Base-by-base conservation (phyloP, 1,140 invertebrate species). In the Drosophila ambigua region DNA sequence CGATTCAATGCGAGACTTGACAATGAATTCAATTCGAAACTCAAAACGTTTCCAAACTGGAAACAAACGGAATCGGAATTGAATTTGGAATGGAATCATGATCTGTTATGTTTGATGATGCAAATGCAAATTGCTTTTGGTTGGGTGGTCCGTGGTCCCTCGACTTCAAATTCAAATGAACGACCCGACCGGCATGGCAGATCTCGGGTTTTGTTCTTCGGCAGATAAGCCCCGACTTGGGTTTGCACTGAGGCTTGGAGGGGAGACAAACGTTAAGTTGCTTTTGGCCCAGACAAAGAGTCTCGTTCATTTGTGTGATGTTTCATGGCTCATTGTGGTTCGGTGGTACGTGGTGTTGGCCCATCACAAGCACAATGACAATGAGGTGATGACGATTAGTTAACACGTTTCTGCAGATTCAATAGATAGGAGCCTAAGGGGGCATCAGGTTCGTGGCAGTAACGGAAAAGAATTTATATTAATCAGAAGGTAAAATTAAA, bases 81-180 rank as follows among this genome's bases (percentile, higher is more conserved):
- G 41, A 31, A 52, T 35, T 35, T 2, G 44, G 4, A 15, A 52
- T 62, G 24, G 24, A 51, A 35, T 71, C 54, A 71, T 63, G 71
- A 65, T 77, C 62, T 68, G 51, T 79, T 57, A 60, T 76, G 66
- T 69, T 77, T 77, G 77, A 75, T 68, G 64, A 67, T 85, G 82
- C 74, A 82, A 85, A 85, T 82, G 78, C 82, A 85, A 87, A 85
- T 85, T 76, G 82, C 73, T 78, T 82, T 81, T 81, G 57, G 52
- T 72, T 82, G 82, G 82, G 82, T 85, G 82, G 82, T 85, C 53
- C 24, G 41, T n/a, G 3, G 28, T 65, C 23, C 6, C 23, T 55
- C 23, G 49, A 69, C 23, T 48, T 66, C 35, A 45, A 68, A 71
- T 69, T 69, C 65, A 50, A 50, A 13, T 6, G 49, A 55, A 45